These are phyloP conservation scores for Scomberomorus guttatus DNA, from an alignment of 2,797 vertebrate genomes.

Conservation along the genomic window DNA sequence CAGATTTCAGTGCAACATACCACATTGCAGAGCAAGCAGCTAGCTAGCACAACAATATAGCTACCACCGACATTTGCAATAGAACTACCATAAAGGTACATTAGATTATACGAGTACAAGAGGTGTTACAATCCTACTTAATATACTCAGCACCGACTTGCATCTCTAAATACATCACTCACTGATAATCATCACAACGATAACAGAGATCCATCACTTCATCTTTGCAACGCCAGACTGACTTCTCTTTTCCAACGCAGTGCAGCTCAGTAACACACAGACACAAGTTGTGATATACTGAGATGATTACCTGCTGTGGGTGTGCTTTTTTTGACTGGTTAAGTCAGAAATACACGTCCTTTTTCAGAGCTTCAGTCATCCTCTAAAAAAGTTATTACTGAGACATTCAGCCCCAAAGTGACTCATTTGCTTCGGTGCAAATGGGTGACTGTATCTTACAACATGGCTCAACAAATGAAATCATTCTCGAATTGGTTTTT, in stretches of 20 bases:
- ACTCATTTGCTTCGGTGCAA: conserved; percentile 46
- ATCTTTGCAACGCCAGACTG: not conserved
- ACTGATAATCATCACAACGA: conserved; percentile 63
- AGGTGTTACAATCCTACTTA: conserved; percentile 74
- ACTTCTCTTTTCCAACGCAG: conserved; percentile 4
- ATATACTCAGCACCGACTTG: conserved; percentile 58
- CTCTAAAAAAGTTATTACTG: conserved; percentile 24
- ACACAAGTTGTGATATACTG: conserved; percentile 84
- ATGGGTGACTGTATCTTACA: conserved; percentile 46
- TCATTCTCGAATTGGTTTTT: conserved; percentile 43
- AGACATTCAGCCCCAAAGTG: conserved; percentile 62
- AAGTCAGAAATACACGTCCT: conserved; percentile 22
- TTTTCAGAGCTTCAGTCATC: conserved; percentile 43
- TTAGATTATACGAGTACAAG: conserved; percentile 72
- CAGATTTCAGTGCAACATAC: conserved; percentile 77
- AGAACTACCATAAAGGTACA: conserved; percentile 77
- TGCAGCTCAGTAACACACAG: conserved; percentile 80
- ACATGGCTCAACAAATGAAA: conserved; percentile 63
- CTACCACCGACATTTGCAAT: conserved; percentile 75
- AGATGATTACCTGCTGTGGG: conserved; percentile 45
- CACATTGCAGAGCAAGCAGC: conserved; percentile 79
- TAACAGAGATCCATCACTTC: conserved; percentile 46
- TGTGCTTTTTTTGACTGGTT: conserved; percentile 26
- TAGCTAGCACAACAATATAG: conserved; percentile 77
- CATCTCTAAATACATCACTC: conserved; percentile 61